These are phyloP conservation scores for Triplophysa yarkandensis DNA, from an alignment of 2,797 vertebrate genomes.

Conservation along the genomic window DNA sequence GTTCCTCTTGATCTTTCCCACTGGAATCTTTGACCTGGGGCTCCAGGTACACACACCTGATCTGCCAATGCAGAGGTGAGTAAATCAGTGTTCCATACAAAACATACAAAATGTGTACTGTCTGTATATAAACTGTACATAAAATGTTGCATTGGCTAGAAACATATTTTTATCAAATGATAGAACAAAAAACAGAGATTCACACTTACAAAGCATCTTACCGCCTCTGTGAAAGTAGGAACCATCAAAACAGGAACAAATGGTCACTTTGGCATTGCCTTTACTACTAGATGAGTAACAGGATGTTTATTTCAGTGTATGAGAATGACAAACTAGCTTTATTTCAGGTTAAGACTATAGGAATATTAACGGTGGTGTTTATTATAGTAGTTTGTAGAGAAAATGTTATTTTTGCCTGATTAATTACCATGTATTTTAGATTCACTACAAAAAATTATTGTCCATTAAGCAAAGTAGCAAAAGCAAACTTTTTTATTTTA, in stretches of 20 bases:
- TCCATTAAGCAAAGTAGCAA: no score
- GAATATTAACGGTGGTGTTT: no score
- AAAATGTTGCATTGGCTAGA: neutral
- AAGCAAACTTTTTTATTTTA: no score
- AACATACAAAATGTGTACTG: neutral
- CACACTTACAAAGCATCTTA: neutral
- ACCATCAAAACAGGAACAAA: slow-evolving; percentile 41
- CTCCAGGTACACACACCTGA: slow-evolving; percentile 11
- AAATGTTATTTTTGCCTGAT: no score
- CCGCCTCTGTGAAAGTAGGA: slow-evolving; percentile 1
- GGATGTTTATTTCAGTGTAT: slow-evolving; percentile 17
- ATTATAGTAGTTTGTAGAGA: no score
- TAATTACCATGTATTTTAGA: no score
- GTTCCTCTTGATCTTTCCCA: slow-evolving; percentile 27
- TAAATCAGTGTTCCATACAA: neutral
- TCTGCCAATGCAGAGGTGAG: slow-evolving; percentile 51
- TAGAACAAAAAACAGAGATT: neutral
- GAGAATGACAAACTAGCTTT: neutral
- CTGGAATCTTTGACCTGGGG: slow-evolving; percentile 24
- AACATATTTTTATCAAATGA: no score
- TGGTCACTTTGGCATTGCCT: slow-evolving; percentile 31
- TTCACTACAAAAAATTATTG: no score
- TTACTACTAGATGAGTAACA: slow-evolving; percentile 37
- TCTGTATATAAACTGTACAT: no score
- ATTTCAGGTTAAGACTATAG: neutral